phyloP scores from a whole-genome alignment of 2,113 vertebrate species.

The Pycnonotus jocosus region DNA sequence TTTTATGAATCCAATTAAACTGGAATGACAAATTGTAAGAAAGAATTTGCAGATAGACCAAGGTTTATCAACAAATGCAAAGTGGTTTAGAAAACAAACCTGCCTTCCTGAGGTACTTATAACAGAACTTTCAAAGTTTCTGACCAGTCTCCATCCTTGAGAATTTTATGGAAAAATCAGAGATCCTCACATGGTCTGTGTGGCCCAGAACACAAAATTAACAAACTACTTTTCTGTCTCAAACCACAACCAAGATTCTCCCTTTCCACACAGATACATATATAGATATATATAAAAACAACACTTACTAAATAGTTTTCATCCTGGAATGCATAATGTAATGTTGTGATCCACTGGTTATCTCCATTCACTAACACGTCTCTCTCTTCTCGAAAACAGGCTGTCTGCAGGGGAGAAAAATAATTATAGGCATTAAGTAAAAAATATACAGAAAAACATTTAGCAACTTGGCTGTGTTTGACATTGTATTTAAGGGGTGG shows the following conservation, averaged over 20 bases:
- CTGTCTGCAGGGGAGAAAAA: constrained; percentile 80
- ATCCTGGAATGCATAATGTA: constrained; percentile 99
- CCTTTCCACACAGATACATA: neutral
- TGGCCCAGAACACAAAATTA: neutral
- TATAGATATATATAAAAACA: neutral
- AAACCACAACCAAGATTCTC: neutral
- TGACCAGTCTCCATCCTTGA: neutral
- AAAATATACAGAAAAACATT: neutral
- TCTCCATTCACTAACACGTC: constrained; percentile 96
- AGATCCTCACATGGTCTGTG: neutral
- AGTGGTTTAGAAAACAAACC: neutral
- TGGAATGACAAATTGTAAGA: neutral
- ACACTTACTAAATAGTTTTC: constrained; percentile 92
- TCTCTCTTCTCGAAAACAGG: constrained; percentile 96
- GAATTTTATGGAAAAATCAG: neutral
- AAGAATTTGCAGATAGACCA: neutral
- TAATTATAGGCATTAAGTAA: neutral
- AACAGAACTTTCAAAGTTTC: neutral
- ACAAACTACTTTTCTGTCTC: neutral
- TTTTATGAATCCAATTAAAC: neutral
- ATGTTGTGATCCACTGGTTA: constrained; percentile 96
- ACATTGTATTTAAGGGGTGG: fast-evolving
- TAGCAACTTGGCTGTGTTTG: neutral
- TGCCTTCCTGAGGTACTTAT: neutral
- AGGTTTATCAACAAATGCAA: neutral